Conservation (phyloP, 35 echinoderm and acorn worm genomes). For the Hemicentrotus pulcherrimus region DNA sequence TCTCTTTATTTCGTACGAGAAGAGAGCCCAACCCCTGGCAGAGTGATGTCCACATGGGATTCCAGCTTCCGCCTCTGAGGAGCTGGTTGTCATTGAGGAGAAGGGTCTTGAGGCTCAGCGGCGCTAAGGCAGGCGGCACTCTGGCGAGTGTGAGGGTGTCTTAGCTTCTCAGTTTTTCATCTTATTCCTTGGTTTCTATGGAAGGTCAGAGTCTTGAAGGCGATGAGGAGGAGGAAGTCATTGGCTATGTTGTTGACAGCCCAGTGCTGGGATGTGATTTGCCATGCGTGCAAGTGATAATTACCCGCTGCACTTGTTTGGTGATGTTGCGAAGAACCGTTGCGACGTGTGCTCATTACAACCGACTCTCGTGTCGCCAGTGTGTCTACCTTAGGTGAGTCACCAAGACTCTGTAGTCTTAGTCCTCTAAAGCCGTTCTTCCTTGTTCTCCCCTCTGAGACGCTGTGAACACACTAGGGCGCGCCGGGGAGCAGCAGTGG, state of each 20-base stretch:
- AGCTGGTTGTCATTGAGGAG: conserved; percentile 51
- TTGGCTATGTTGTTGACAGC: conserved; percentile 52
- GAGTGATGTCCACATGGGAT: not conserved
- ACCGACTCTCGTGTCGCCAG: conserved; percentile 49
- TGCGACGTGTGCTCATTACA: conserved; percentile 53
- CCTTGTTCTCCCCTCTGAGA: not conserved
- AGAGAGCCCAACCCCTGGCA: conserved; percentile 42
- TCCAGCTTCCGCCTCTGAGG: conserved; percentile 45
- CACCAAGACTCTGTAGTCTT: conserved; percentile 41
- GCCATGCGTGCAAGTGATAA: conserved; percentile 54
- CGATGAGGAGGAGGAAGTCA: conserved; percentile 44
- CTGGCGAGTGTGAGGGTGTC: conserved; percentile 39
- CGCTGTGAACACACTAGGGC: not conserved
- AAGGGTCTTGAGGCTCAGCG: conserved; percentile 18
- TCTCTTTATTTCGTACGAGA: not conserved
- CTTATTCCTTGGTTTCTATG: conserved; percentile 40
- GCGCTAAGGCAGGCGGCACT: conserved; percentile 42
- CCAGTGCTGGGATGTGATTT: conserved; percentile 46
- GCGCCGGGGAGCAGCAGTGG: conserved; percentile 35
- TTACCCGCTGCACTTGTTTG: conserved; percentile 52
- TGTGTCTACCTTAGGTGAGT: conserved; percentile 48
- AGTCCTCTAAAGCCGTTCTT: not conserved
- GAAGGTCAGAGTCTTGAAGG: conserved; percentile 50
- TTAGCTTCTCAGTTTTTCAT: not conserved
- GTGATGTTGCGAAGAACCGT: conserved; percentile 52